phyloP scores from a whole-genome alignment of 2,797 vertebrate genomes.

The Xyrichtys novacula region DNA sequence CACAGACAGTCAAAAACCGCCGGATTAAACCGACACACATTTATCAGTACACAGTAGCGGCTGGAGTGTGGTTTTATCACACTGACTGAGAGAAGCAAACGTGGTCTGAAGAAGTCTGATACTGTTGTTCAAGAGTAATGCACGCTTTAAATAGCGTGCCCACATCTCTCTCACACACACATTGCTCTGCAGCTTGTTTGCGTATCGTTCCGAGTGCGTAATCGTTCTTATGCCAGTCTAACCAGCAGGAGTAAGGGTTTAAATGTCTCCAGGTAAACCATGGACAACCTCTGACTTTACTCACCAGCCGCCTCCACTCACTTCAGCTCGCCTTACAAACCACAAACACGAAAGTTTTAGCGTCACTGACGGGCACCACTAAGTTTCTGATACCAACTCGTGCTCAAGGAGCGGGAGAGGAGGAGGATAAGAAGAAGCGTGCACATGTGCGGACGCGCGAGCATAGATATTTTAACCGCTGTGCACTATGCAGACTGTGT shows the following conservation, averaged over 20 bases:
- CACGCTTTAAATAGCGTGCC: neutral
- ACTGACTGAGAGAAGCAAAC: neutral
- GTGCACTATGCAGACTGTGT: too few relatives aligned
- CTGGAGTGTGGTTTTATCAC: neutral
- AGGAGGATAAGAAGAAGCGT: neutral
- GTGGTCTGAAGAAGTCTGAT: neutral
- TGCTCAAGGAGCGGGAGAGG: conserved; percentile 1
- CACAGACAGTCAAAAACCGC: neutral
- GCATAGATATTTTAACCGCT: neutral
- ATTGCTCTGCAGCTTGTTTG: neutral
- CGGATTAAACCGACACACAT: neutral
- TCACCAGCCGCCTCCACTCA: conserved; percentile 47
- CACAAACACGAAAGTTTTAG: neutral
- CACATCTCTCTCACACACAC: neutral
- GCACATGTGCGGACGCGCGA: conserved; percentile 10
- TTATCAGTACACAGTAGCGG: fast-evolving
- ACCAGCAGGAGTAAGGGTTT: neutral
- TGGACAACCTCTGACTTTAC: neutral
- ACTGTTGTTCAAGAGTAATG: neutral
- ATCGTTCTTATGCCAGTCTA: fast-evolving
- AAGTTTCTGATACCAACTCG: conserved; percentile 53
- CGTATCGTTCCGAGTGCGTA: neutral
- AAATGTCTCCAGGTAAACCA: neutral
- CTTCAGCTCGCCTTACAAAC: conserved; percentile 3
- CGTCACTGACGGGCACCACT: conserved; percentile 13